A percentile compares a stretch with the other conserved stretches of the same genome.
phyloP scores from a whole-genome alignment of 2,113 vertebrate genomes.

The Chlorodrepanis virens region DNA sequence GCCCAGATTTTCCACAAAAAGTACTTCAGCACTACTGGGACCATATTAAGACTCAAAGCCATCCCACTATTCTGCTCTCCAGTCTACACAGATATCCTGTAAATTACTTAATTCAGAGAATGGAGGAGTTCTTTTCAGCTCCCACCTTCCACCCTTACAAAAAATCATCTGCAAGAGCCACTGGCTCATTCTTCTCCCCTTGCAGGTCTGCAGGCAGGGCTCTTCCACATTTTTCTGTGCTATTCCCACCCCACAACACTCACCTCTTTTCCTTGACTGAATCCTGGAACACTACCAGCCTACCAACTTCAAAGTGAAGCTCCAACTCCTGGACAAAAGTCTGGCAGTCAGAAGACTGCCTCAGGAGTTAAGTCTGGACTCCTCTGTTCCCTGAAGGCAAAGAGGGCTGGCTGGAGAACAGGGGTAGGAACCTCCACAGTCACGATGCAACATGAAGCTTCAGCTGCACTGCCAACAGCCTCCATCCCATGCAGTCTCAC shows the following conservation, averaged over 20 bases:
- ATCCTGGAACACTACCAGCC: conserved; percentile 2
- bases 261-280: background rate
- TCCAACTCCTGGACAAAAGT: background rate
- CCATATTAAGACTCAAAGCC: background rate
- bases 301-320: background rate
- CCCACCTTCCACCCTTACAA: background rate
- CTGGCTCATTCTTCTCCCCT: background rate
- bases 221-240: background rate
- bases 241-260: background rate
- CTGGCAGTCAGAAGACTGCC: background rate
- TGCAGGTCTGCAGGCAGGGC: background rate
- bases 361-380: background rate
- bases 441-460: background rate
- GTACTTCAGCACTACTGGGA: background rate
- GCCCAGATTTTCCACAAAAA: background rate
- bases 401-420: background rate
- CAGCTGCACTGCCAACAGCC: background rate
- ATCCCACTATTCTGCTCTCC: background rate
- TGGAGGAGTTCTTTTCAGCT: background rate
- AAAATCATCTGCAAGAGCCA: background rate
- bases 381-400: background rate
- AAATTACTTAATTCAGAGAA: background rate
- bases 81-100: background rate
- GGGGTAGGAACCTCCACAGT: background rate
- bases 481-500: background rate